phyloP scores from a whole-genome alignment of 2,888 invertebrate species.

The Heliconius hortense region DNA sequence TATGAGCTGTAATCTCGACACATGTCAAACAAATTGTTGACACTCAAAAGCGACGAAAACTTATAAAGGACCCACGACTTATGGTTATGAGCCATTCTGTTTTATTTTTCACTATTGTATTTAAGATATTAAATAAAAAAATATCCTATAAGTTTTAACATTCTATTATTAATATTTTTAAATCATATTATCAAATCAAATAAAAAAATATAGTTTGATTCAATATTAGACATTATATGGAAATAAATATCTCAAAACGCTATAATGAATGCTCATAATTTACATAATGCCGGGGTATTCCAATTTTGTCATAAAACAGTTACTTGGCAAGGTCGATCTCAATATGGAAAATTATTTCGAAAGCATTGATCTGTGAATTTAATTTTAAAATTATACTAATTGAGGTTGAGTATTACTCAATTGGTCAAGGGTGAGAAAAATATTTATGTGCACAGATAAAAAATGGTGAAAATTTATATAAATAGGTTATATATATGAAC shows the following conservation, averaged over 20 bases:
- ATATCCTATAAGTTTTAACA: not conserved
- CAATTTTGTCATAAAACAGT: conserved; percentile 57
- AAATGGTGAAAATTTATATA: not conserved
- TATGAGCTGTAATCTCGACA: conserved; percentile 67
- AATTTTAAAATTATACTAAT: conserved; percentile 9
- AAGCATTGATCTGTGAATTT: conserved; percentile 6
- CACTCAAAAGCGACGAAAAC: conserved; percentile 62
- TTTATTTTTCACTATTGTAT: conserved; percentile 4
- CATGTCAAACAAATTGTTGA: conserved; percentile 76
- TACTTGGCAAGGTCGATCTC: conserved; percentile 61
- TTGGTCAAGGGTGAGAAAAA: conserved; percentile 6
- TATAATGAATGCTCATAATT: conserved; percentile 51
- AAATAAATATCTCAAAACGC: conserved; percentile 47
- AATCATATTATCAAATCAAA: not conserved
- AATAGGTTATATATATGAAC: too few relatives aligned
- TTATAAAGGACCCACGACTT: conserved; percentile 57
- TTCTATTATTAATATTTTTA: not conserved
- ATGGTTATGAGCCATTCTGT: conserved; percentile 23
- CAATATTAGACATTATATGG: conserved; percentile 9
- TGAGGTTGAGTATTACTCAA: not conserved
- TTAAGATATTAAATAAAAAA: conserved; percentile 1
- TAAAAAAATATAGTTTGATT: not conserved
- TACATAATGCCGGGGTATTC: conserved; percentile 60
- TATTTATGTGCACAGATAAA: not conserved
- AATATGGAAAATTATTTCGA: conserved; percentile 37